phyloP scores from a whole-genome alignment of 1,140 invertebrate species.

The Scaptomyza montana region DNA sequence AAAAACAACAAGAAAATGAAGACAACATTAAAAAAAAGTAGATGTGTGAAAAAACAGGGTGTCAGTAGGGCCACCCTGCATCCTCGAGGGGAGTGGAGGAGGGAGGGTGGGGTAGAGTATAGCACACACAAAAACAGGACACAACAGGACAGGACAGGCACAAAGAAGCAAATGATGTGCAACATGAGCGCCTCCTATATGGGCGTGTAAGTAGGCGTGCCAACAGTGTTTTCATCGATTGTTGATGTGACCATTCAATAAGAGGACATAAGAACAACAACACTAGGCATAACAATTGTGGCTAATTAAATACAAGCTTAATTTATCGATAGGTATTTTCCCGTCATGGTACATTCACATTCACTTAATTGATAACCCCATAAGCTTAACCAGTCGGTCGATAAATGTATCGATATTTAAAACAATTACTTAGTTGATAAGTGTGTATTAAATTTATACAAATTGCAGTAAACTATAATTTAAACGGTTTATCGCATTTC shows the following conservation, averaged over 20 bases:
- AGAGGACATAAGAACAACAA: neutral
- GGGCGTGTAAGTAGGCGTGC: conserved; percentile 27
- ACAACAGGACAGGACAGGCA: neutral
- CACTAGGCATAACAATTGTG: conserved; percentile 4
- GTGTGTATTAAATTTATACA: too few relatives aligned
- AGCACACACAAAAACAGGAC: neutral
- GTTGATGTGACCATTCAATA: conserved; percentile 25
- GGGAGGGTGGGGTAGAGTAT: too few relatives aligned
- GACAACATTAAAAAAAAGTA: conserved; percentile 1
- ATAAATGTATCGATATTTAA: neutral
- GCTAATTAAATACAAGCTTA: conserved; percentile 30
- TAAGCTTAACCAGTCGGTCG: neutral
- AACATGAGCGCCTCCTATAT: conserved; percentile 42
- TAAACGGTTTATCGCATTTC: too few relatives aligned
- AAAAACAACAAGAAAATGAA: conserved; percentile 9
- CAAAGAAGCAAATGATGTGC: conserved; percentile 50
- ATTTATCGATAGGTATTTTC: conserved; percentile 14
- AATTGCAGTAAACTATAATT: too few relatives aligned
- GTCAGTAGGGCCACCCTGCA: too few relatives aligned
- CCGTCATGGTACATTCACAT: too few relatives aligned
- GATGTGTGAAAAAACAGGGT: neutral
- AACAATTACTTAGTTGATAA: too few relatives aligned
- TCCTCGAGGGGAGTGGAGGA: too few relatives aligned
- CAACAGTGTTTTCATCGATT: conserved; percentile 28
- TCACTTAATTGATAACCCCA: too few relatives aligned